Conservation (phyloP, 1,140 invertebrate species). For the Copidosoma floridanum region DNA sequence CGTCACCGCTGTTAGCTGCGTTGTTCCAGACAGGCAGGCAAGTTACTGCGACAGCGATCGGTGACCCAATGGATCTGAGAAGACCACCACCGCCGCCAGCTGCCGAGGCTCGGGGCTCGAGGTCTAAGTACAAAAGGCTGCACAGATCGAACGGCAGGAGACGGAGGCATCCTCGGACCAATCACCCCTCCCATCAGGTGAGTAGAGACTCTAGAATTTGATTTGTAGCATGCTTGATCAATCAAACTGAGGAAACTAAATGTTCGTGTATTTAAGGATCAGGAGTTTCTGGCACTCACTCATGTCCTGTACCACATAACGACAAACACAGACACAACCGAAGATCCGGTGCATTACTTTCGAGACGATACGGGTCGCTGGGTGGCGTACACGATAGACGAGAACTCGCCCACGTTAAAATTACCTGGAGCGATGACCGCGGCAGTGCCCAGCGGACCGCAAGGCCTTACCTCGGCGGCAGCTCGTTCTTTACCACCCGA, state of each 20-base stretch:
- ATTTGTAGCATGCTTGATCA: no score
- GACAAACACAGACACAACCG: conserved; percentile 79
- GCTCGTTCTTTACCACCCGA: conserved; percentile 37
- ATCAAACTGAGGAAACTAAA: no score
- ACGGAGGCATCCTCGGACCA: neutral
- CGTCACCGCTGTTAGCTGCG: conserved; percentile 62
- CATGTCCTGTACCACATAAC: conserved; percentile 65
- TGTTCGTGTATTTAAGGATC: conserved; percentile 38
- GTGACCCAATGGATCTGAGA: neutral
- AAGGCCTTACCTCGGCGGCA: neutral
- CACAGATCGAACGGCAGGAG: conserved; percentile 7
- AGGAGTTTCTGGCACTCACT: conserved; percentile 39
- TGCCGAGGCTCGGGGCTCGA: neutral
- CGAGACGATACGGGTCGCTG: conserved; percentile 68
- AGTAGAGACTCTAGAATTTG: no score
- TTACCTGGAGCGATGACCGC: conserved; percentile 59
- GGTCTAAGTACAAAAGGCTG: conserved; percentile 8
- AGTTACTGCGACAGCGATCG: neutral
- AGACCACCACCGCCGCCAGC: conserved; percentile 1
- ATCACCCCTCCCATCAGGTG: neutral
- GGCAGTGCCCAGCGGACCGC: conserved; percentile 46
- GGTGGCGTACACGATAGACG: conserved; percentile 86
- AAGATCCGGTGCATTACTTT: conserved; percentile 86
- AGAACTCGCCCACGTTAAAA: no score
- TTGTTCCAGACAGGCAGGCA: conserved; percentile 52